Conservation (phyloP, 2,113 vertebrate genomes). For the Conger conger region DNA sequence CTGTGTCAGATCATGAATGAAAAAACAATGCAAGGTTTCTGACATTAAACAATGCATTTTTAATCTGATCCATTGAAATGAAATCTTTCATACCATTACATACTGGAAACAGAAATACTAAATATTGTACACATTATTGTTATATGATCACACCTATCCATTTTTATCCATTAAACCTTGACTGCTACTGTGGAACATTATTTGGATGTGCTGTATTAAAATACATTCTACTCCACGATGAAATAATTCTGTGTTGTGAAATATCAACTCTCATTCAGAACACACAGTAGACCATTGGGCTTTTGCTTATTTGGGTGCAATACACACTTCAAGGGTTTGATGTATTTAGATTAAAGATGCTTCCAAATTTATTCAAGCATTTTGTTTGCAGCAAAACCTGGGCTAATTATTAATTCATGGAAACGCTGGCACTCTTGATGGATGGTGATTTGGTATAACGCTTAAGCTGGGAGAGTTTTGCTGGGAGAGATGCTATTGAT, state of each 20-base stretch:
- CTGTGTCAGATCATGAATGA: too few species aligned
- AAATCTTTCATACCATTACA: too few species aligned
- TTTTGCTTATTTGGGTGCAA: not conserved
- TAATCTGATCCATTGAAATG: too few species aligned
- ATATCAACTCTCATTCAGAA: not conserved
- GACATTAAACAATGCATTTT: too few species aligned
- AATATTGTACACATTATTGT: not conserved
- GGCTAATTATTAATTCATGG: slow-evolving; percentile 16
- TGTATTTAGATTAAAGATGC: slow-evolving; percentile 11
- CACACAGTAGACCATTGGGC: not conserved
- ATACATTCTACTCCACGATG: not conserved
- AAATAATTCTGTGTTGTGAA: not conserved
- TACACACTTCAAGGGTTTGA: not conserved
- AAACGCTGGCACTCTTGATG: slow-evolving; percentile 12
- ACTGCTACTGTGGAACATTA: not conserved
- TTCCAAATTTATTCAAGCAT: slow-evolving; percentile 6
- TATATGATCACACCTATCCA: not conserved
- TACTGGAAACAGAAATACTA: not conserved
- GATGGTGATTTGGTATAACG: slow-evolving; percentile 14
- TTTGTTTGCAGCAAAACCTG: not conserved
- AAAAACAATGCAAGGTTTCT: too few species aligned
- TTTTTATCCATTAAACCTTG: not conserved
- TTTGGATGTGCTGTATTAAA: not conserved
- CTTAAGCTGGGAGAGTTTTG: slow-evolving; percentile 11
- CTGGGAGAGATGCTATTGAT: slow-evolving; percentile 22